Conservation (phyloP, 2,888 invertebrate genomes). For the Tetanocera ferruginea region DNA sequence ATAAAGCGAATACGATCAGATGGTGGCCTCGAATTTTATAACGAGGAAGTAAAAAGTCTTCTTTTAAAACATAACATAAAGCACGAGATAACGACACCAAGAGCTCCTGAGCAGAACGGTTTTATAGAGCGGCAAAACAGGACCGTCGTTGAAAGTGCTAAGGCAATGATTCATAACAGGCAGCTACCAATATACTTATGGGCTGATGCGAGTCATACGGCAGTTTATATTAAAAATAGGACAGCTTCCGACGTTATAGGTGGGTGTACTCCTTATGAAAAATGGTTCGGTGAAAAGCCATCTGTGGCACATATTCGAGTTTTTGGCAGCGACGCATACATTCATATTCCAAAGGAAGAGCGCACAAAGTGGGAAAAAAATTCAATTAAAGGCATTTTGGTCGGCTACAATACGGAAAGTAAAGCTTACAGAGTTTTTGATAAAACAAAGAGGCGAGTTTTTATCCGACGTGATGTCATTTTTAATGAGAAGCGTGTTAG, state of each 20-base stretch:
- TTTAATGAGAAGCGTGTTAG: conserved; percentile 43
- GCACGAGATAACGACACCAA: conserved; percentile 39
- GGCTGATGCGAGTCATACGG: conserved; percentile 35
- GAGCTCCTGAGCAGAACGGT: conserved; percentile 40
- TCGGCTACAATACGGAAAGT: too few species aligned
- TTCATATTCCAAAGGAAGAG: too few species aligned
- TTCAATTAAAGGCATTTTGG: too few species aligned
- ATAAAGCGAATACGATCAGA: conserved; percentile 42
- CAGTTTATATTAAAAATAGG: too few species aligned
- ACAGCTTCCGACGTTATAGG: too few species aligned
- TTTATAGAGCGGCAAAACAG: conserved; percentile 36
- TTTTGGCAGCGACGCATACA: conserved; percentile 32
- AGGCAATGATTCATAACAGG: conserved; percentile 22
- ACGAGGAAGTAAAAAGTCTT: conserved; percentile 32
- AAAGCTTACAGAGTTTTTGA: too few species aligned
- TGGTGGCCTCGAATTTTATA: conserved; percentile 43
- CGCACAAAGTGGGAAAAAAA: too few species aligned
- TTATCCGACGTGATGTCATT: too few species aligned
- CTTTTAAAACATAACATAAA: conserved; percentile 35
- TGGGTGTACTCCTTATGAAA: conserved; percentile 25
- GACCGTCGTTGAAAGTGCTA: conserved; percentile 33
- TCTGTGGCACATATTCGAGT: conserved; percentile 26
- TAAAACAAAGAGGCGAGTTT: too few species aligned
- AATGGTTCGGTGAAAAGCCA: conserved; percentile 28
- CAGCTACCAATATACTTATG: conserved; percentile 8